These are phyloP conservation scores for Oryzias sinensis DNA, from an alignment of 2,797 vertebrate genomes.

Conservation along the genomic window DNA sequence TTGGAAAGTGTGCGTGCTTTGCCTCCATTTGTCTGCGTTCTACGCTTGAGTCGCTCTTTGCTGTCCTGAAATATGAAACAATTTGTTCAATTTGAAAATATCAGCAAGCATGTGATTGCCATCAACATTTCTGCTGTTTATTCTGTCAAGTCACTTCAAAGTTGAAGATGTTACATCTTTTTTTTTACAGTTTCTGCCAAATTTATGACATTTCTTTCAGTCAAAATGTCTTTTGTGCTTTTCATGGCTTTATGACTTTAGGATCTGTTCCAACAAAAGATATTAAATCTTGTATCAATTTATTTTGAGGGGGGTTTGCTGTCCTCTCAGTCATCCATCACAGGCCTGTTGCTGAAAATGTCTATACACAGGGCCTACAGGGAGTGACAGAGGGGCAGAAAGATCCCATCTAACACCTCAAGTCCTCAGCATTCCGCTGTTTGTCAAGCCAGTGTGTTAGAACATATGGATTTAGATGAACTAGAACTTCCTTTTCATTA, in stretches of 20 bases:
- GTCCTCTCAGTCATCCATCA: constrained; percentile 22
- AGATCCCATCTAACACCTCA: constrained; percentile 25
- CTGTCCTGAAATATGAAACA: neutral
- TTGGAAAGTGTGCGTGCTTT: constrained; percentile 43
- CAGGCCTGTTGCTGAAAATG: constrained; percentile 7
- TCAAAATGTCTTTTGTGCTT: too few species aligned
- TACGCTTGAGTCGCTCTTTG: constrained; percentile 12
- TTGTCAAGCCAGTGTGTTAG: constrained; percentile 3
- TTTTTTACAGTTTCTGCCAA: too few species aligned
- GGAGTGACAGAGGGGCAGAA: constrained; percentile 20
- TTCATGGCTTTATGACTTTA: too few species aligned
- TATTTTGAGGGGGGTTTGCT: neutral
- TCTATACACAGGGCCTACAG: constrained; percentile 18
- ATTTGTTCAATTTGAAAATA: neutral
- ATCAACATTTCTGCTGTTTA: neutral
- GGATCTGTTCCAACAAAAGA: too few species aligned
- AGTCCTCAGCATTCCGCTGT: constrained; percentile 34
- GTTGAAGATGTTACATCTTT: too few species aligned
- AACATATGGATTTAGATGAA: constrained; percentile 8
- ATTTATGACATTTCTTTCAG: too few species aligned
- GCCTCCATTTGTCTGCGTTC: constrained; percentile 30
- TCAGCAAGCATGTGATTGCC: neutral
- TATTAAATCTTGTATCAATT: too few species aligned
- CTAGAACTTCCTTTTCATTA: too few species aligned
- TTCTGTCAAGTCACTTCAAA: neutral